A percentile compares a stretch with the other conserved stretches of the same genome.
Conservation (phyloP, 2,113 vertebrate genomes). For the Petromus typicus region DNA sequence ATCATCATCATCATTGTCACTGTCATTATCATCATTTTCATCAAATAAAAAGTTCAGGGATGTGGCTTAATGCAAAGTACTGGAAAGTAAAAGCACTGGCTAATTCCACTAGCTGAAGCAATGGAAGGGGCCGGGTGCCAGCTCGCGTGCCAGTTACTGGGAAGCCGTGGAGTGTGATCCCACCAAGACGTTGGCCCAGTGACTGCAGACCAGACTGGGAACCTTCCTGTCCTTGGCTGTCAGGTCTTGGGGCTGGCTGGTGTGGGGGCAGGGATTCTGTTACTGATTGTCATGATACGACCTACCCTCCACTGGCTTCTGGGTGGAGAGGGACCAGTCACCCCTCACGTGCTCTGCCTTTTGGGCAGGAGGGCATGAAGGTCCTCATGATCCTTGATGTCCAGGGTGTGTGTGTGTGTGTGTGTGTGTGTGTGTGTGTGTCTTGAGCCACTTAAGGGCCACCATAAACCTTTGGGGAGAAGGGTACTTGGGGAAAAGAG, state of each 20-base stretch:
- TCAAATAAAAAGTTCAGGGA: not conserved
- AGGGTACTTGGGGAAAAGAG: not conserved
- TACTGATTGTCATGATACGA: not conserved
- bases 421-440: not conserved
- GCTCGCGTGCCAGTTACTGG: fast-evolving
- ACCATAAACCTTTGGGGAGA: not conserved
- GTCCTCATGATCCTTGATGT: too few species aligned
- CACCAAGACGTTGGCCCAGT: too few species aligned
- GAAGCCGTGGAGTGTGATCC: not conserved
- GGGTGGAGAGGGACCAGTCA: not conserved
- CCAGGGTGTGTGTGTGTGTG: too few species aligned
- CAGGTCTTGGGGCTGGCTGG: not conserved
- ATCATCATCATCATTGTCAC: too few species aligned
- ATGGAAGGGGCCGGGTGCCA: fast-evolving
- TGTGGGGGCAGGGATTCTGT: too few species aligned
- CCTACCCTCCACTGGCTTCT: not conserved
- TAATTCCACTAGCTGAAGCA: not conserved
- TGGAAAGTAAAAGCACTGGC: not conserved
- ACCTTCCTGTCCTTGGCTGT: too few species aligned
- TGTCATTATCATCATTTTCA: too few species aligned
- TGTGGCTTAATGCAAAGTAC: not conserved
- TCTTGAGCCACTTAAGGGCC: not conserved
- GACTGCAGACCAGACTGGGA: not conserved
- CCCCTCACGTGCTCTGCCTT: not conserved
- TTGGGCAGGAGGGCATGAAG: too few species aligned